Base-by-base conservation (phyloP, 2,888 invertebrate genomes). In the Rhagophthalmus giganteus region DNA sequence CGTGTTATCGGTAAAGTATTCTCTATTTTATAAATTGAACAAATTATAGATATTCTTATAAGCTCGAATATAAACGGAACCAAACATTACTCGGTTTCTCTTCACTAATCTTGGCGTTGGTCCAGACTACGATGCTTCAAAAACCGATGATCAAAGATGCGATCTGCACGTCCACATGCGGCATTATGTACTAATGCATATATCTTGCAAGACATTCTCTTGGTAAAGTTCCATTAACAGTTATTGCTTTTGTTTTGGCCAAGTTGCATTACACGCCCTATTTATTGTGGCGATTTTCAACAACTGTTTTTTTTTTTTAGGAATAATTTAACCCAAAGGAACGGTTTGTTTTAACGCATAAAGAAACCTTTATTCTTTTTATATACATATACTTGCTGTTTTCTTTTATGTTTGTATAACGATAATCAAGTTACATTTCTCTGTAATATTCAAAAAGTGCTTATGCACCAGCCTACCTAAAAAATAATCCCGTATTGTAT, bases 101-200 rank as follows among this genome's bases (percentile, higher is more conserved):
- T 42, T 20, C 25, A 48, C 41, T 49, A 48, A 45, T 48, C 44
- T 48, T 54, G 54, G 54, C 54, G 9, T 16, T 24, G 25, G 11
- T 54, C 54, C 54, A 54, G 30, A 46, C 24, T 8, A 32, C 31
- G 33, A 39, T 48, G 48, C 34, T 41, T 35, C 28, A 40, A 31
- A 35, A 40, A 30, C 34, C 34, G 35, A 40, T 41, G 52, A 52
- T 52, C 52, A 52, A 46, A 46, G 41, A 46, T 46, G 52, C 31
- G 52, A 40, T 46, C 25, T 25, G 27, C 30, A 34, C 26, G 32
- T 47, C 39, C 47, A 33, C 28, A 38, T 46, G 46, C 33, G 32
- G 32, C 32, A 5, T 30, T 39, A 30, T 45, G 37, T 45, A 35
- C 13, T 24, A 20, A 33, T 39, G 25, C 47, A 47, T 47, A 47